Conservation (phyloP, 2,113 vertebrate genomes). For the Nibea albiflora region DNA sequence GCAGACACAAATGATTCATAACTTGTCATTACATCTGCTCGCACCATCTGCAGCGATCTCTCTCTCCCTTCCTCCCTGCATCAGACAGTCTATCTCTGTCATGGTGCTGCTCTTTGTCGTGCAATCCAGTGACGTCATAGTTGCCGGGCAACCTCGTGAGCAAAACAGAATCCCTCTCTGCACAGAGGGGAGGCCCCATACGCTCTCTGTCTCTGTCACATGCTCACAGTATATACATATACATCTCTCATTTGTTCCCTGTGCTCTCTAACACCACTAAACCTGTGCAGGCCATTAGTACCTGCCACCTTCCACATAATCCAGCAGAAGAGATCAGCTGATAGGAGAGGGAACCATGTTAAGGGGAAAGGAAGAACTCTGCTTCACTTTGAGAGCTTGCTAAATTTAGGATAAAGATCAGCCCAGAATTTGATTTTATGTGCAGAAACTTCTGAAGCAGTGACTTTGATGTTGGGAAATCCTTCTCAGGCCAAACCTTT, state of each 20-base stretch:
- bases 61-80: background rate
- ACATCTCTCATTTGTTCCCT: constrained; percentile 33
- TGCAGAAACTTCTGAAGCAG: background rate
- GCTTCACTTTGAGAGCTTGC: background rate
- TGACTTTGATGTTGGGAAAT: too few relatives aligned
- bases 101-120: constrained; percentile 59
- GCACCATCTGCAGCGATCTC: constrained; percentile 15
- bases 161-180: constrained; percentile 85
- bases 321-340: constrained; percentile 10
- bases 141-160: constrained; percentile 81
- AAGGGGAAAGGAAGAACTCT: background rate
- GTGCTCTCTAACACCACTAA: constrained; percentile 11
- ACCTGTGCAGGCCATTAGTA: constrained; percentile 32
- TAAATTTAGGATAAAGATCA: background rate
- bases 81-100: constrained; percentile 33
- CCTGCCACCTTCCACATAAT: constrained; percentile 19
- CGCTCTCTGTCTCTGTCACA: constrained; percentile 15
- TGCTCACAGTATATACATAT: constrained; percentile 3
- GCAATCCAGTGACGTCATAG: constrained; percentile 77
- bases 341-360: background rate
- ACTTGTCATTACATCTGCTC: constrained; percentile 37
- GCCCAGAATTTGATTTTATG: background rate
- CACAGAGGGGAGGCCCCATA: constrained; percentile 73
- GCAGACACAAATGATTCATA: constrained; percentile 1
- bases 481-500: too few relatives aligned